Evolutionary conservation across 2,797 vertebrate genomes (phyloP), one percentile per base, ranked within the genome.

Genomic region (Hapalemur alaotrensis): DNA sequence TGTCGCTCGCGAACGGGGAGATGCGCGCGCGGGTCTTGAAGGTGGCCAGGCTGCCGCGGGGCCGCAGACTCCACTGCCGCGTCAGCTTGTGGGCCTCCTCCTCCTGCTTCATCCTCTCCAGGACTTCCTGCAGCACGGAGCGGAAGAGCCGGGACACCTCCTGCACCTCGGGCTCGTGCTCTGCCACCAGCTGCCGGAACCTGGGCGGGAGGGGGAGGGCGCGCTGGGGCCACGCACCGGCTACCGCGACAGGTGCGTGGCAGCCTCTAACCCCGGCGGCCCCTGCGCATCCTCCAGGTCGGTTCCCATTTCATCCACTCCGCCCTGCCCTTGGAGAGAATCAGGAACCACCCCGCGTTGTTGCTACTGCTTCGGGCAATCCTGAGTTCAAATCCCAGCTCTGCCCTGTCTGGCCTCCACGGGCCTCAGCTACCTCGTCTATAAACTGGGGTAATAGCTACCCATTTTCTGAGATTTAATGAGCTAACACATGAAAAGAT

Each of bases 11-110:
- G 41, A 99, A 99, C 0, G 99, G 99, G 83, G 99, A 99, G 97
- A 99, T 99, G 98, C 99, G 99, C 95, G 99, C 98, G 12, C 99
- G 99, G 18, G 99, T 99, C 97, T 98, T 99, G 98, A 99, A 99
- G 18, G 99, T 99, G 69, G 99, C 96, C 92, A 99, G 97, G 98
- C 99, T 99, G 97, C 99, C 98, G 93, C 99, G 98, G 23, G 99
- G 99, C 97, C 98, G 99, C 98, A 99, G 99, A 98, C 98, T 99
- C 99, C 99, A 99, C 96, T 99, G 99, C 72, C 98, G 98, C 8
- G 99, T 95, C 63, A 99, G 99, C 80, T 98, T 99, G 97, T 99
- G 99, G 1, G 98, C 98, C 92, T 99, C 99, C 98, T 99, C 99
- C 98, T 99, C 99, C 96, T 99, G 99, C 98, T 99, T 99, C 97